Evolutionary conservation across 2,113 vertebrate species (phyloP).

Genomic region (Spea multiplicata): DNA sequence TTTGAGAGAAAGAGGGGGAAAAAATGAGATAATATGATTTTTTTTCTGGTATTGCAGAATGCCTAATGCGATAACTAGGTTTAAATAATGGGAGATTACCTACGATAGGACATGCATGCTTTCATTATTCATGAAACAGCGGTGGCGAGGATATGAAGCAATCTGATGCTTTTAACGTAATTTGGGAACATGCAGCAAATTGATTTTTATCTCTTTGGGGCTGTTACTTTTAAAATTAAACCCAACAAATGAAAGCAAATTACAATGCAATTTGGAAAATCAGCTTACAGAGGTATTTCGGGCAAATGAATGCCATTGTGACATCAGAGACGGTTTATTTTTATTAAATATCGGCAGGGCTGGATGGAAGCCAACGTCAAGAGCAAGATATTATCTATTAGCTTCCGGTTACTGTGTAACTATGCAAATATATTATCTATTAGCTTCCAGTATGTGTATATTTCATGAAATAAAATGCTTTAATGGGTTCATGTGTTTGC

Average conservation of each 20-base stretch:
- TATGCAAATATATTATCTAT: too few relatives aligned
- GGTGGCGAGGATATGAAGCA: slow-evolving; percentile 46
- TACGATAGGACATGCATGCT: slow-evolving; percentile 40
- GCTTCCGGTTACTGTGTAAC: too few relatives aligned
- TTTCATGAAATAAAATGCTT: too few relatives aligned
- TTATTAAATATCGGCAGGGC: neutral
- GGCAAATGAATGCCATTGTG: slow-evolving; percentile 7
- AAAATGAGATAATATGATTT: neutral
- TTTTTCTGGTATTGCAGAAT: neutral
- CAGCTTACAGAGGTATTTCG: slow-evolving; percentile 44
- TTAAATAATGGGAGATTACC: slow-evolving; percentile 38
- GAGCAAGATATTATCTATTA: neutral
- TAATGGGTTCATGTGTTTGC: too few relatives aligned
- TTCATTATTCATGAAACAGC: slow-evolving; percentile 48
- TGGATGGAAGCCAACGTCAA: neutral
- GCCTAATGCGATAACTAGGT: slow-evolving; percentile 32
- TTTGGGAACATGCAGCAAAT: slow-evolving; percentile 53
- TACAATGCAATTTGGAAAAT: slow-evolving; percentile 51
- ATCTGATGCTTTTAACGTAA: slow-evolving; percentile 55
- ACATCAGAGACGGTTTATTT: neutral
- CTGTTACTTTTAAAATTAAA: slow-evolving; percentile 59
- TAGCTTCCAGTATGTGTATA: too few relatives aligned
- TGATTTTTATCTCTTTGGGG: slow-evolving; percentile 57
- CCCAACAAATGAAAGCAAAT: slow-evolving; percentile 51
- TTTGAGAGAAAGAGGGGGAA: neutral